These are phyloP conservation scores for Eospalax fontanierii DNA, from an alignment of 2,797 vertebrate genomes.

Conservation along the genomic window DNA sequence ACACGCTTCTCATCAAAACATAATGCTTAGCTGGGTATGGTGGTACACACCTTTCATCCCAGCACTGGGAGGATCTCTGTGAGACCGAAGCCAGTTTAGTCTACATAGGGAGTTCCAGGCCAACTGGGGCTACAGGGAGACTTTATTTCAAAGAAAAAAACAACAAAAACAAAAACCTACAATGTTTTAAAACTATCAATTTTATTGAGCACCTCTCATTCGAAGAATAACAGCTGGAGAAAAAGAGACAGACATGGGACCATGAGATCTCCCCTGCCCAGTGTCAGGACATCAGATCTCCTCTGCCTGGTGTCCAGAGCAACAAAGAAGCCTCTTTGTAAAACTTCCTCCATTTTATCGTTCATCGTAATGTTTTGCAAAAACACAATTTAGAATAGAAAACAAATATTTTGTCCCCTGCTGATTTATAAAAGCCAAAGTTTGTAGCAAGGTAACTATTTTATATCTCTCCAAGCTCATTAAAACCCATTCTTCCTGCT, in stretches of 20 bases:
- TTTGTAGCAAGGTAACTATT: slow-evolving; percentile 50
- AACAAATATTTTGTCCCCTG: slow-evolving; percentile 25
- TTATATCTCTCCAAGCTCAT: slow-evolving; percentile 51
- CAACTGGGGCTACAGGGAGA: too few relatives aligned
- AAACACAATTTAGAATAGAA: slow-evolving; percentile 68
- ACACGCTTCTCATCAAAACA: not conserved
- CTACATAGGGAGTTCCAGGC: too few relatives aligned
- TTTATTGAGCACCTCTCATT: slow-evolving; percentile 41
- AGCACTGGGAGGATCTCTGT: too few relatives aligned
- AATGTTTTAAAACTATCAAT: not conserved
- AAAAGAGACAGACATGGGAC: not conserved
- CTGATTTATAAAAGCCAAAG: slow-evolving; percentile 4
- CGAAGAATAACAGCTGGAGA: not conserved
- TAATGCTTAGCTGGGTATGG: not conserved
- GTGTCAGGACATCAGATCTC: not conserved
- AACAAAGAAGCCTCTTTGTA: not conserved
- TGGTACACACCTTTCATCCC: too few relatives aligned
- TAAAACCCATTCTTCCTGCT: slow-evolving; percentile 48
- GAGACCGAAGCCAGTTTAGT: too few relatives aligned
- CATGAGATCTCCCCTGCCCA: not conserved
- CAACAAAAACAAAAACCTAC: too few relatives aligned
- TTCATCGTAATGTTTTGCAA: not conserved
- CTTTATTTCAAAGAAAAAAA: too few relatives aligned
- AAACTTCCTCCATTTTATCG: slow-evolving; percentile 38
- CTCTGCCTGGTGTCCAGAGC: not conserved